Conservation (phyloP, 1,140 invertebrate genomes). For the Doryteuthis pealeii region DNA sequence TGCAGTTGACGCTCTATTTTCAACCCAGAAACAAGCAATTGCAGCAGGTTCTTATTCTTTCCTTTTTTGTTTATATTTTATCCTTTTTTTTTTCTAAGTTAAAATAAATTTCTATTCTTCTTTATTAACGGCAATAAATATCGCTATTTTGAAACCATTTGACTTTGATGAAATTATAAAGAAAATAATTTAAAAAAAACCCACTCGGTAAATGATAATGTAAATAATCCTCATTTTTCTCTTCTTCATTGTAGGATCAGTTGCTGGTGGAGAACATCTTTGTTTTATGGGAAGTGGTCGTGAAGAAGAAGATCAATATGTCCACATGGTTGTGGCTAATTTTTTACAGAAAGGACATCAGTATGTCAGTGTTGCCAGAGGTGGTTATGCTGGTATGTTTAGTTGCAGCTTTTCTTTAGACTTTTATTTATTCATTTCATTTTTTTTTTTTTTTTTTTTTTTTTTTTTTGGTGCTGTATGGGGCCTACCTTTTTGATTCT, state of each 20-base stretch:
- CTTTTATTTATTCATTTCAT: slow-evolving; percentile 8
- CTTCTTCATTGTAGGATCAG: slow-evolving; percentile 64
- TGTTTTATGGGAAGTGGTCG: slow-evolving; percentile 96
- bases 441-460: slow-evolving; percentile 9
- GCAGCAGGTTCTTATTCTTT: slow-evolving; percentile 66
- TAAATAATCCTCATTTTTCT: too few species aligned
- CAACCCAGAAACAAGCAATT: slow-evolving; percentile 86
- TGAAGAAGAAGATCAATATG: slow-evolving; percentile 93
- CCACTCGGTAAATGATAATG: too few species aligned
- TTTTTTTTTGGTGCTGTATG: too few species aligned
- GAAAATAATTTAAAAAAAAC: too few species aligned
- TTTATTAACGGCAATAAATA: too few species aligned
- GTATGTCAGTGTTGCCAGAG: slow-evolving; percentile 88
- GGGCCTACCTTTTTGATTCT: too few species aligned
- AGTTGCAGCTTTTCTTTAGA: not conserved
- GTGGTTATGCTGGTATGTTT: slow-evolving; percentile 77
- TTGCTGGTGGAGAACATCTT: slow-evolving; percentile 88
- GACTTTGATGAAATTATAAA: too few species aligned
- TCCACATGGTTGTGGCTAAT: slow-evolving; percentile 97
- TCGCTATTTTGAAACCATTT: too few species aligned
- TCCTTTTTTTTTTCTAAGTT: not conserved
- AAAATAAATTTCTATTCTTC: too few species aligned
- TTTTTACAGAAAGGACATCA: slow-evolving; percentile 93
- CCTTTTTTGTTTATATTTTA: not conserved
- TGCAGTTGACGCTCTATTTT: slow-evolving; percentile 89